phyloP scores from a whole-genome alignment of 2,113 vertebrate genomes.

The Leiothrix lutea region DNA sequence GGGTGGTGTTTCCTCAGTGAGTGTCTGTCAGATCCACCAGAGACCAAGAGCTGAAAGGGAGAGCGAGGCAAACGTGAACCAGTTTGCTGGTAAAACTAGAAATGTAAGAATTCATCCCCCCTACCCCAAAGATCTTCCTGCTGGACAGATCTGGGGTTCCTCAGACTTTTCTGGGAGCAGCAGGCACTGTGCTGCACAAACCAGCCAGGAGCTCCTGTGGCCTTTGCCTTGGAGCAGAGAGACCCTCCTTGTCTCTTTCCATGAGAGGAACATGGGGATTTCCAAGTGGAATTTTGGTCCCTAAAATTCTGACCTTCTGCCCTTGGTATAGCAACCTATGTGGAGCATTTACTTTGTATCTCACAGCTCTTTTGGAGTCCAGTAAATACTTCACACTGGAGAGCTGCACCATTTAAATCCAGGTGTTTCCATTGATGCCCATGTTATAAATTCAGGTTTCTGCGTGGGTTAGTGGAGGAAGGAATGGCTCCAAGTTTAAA shows the following conservation, averaged over 20 bases:
- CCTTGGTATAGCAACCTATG: neutral
- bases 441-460: neutral
- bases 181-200: neutral
- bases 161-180: neutral
- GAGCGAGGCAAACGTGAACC: rapidly evolving
- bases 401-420: neutral
- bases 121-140: rapidly evolving
- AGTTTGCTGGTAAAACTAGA: neutral
- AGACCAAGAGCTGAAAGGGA: neutral
- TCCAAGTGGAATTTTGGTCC: neutral
- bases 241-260: neutral
- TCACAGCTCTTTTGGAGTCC: neutral
- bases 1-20: neutral
- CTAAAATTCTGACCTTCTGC: neutral
- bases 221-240: neutral
- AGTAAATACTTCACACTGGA: neutral
- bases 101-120: neutral
- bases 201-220: neutral
- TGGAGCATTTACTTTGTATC: neutral
- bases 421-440: neutral
- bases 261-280: neutral
- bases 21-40: neutral
- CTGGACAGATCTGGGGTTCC: neutral
- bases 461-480: neutral
- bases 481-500: neutral